Conservation (phyloP, 2,113 vertebrate genomes). For the Leptobrachium leishanense region DNA sequence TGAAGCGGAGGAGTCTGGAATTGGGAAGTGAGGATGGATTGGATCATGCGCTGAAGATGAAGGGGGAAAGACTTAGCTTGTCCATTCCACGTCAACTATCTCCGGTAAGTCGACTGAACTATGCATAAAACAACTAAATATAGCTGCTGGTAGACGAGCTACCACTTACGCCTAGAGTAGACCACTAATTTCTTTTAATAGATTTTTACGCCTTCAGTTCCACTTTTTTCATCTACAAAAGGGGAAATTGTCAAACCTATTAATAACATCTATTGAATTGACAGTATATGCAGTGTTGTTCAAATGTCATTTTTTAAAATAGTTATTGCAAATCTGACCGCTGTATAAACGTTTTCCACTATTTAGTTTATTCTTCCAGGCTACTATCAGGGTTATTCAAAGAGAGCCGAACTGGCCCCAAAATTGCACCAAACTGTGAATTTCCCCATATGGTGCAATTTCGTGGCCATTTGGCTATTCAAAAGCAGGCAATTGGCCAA, state of each 20-base stretch:
- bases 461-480: too few species aligned
- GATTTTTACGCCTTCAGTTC: background rate
- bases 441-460: too few species aligned
- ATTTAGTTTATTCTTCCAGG: too few species aligned
- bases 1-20: slow-evolving; percentile 85
- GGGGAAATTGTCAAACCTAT: background rate
- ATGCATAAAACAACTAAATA: too few species aligned
- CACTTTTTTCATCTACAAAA: background rate
- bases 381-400: too few species aligned
- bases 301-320: too few species aligned
- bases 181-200: background rate
- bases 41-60: slow-evolving; percentile 68
- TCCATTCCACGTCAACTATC: slow-evolving; percentile 73
- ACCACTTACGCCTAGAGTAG: background rate
- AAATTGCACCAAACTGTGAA: too few species aligned
- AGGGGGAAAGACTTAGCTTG: slow-evolving; percentile 71
- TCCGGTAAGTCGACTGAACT: slow-evolving; percentile 62
- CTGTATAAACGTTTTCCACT: too few species aligned
- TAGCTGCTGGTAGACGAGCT: background rate
- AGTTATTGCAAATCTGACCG: too few species aligned
- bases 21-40: slow-evolving; percentile 76
- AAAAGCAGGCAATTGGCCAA: too few species aligned
- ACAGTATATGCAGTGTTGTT: background rate
- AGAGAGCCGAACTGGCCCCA: too few species aligned
- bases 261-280: background rate